These are phyloP conservation scores for Betta splendens DNA, from an alignment of 2,797 vertebrate species.

Conservation along the genomic window DNA sequence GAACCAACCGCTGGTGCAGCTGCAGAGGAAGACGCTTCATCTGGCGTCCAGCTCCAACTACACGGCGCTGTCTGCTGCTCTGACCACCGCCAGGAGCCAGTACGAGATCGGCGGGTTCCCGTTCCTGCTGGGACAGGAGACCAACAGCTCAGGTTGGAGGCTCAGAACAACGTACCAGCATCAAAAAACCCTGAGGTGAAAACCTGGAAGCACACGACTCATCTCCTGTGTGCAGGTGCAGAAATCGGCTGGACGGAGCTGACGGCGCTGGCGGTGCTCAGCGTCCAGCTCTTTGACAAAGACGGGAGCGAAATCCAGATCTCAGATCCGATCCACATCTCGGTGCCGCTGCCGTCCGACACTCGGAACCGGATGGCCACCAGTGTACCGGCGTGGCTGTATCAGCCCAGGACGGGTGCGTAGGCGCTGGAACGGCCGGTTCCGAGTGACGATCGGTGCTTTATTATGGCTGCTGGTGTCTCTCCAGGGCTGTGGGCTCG, in stretches of 20 bases:
- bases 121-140: slow-evolving; percentile 90
- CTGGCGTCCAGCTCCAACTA: slow-evolving; percentile 88
- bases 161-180: neutral
- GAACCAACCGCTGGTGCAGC: slow-evolving; percentile 92
- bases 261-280: slow-evolving; percentile 88
- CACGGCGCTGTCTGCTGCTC: slow-evolving; percentile 87
- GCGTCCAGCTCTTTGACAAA: slow-evolving; percentile 88
- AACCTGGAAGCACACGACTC: neutral
- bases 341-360: slow-evolving; percentile 88
- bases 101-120: slow-evolving; percentile 91
- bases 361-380: slow-evolving; percentile 83
- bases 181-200: too few species aligned
- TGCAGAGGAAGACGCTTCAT: slow-evolving; percentile 89
- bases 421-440: too few species aligned
- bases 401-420: slow-evolving; percentile 88
- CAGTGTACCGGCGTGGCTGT: slow-evolving; percentile 91
- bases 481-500: slow-evolving; percentile 90
- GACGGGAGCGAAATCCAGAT: slow-evolving; percentile 87
- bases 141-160: slow-evolving; percentile 85
- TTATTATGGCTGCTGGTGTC: too few species aligned
- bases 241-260: slow-evolving; percentile 91
- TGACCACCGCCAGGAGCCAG: slow-evolving; percentile 89
- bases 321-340: slow-evolving; percentile 89
- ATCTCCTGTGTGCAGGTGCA: slow-evolving; percentile 66
- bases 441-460: too few species aligned